A percentile compares a stretch with the other conserved stretches of the same genome.
These are phyloP conservation scores for Gila orcuttii DNA, from an alignment of 2,113 vertebrate genomes.

Conservation along the genomic window DNA sequence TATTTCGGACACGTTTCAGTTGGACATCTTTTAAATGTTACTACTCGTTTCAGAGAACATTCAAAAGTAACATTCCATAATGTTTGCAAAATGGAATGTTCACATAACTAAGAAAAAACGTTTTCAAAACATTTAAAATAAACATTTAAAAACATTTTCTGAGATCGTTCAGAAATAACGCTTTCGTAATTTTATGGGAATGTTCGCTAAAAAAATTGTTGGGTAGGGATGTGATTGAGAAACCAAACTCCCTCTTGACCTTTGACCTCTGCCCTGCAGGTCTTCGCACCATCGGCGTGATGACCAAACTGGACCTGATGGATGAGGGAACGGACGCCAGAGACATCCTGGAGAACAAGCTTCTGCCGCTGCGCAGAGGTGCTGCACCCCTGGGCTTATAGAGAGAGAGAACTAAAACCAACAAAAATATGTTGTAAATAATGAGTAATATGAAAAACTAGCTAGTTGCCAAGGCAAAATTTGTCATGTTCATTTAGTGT, in stretches of 20 bases:
- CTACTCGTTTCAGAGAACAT: no score
- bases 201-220: neutral
- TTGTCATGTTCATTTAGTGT: no score
- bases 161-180: neutral
- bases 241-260: neutral
- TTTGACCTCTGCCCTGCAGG: slow-evolving; percentile 71
- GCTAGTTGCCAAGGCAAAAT: no score
- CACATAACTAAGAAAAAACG: no score
- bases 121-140: no score
- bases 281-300: slow-evolving; percentile 92
- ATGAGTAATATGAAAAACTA: no score
- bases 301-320: slow-evolving; percentile 97
- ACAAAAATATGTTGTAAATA: no score
- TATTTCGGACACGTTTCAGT: no score
- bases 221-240: neutral
- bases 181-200: neutral
- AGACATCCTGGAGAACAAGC: slow-evolving; percentile 94
- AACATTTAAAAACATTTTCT: no score
- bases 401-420: fast-evolving
- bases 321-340: slow-evolving; percentile 93
- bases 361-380: slow-evolving; percentile 92
- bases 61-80: no score
- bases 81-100: no score
- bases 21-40: no score
- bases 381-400: neutral